A percentile compares a stretch with the other conserved stretches of the same genome.
Conservation (phyloP, 2,888 invertebrate species). For the Campaea margaritaria region DNA sequence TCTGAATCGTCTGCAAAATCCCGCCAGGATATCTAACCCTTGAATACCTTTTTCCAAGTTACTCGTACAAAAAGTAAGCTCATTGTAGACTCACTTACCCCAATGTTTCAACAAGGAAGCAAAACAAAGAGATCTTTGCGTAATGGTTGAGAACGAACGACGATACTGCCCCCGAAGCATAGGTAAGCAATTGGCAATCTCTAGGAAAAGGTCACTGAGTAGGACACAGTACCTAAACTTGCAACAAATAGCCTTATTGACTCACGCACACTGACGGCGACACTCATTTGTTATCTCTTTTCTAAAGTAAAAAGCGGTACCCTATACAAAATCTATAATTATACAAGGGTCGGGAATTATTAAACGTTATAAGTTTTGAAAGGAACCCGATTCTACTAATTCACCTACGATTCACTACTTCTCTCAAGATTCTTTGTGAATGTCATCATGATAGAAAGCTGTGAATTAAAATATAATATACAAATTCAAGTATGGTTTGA, state of each 20-base stretch:
- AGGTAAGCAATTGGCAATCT: conserved; percentile 49
- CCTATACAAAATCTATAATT: too few species aligned
- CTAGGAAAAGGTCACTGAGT: conserved; percentile 40
- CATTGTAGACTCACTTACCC: conserved; percentile 2
- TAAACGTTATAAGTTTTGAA: too few species aligned
- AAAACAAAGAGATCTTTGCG: conserved; percentile 19
- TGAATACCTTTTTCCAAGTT: not conserved
- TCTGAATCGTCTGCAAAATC: too few species aligned
- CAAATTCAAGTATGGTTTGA: too few species aligned
- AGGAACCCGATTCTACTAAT: too few species aligned
- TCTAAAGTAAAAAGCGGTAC: too few species aligned
- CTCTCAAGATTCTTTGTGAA: too few species aligned
- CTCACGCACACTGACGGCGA: not conserved
- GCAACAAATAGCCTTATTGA: not conserved
- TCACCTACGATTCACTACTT: too few species aligned
- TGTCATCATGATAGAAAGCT: too few species aligned
- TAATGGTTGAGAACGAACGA: conserved; percentile 16
- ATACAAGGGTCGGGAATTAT: too few species aligned
- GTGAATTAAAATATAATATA: too few species aligned
- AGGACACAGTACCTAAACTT: conserved; percentile 10
- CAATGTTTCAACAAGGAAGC: conserved; percentile 1
- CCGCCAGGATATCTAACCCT: not conserved
- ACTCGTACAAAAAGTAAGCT: not conserved
- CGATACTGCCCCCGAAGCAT: conserved; percentile 32
- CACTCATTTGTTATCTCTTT: too few species aligned